phyloP scores from a whole-genome alignment of 2,888 invertebrate genomes.

The Bugulina stolonifera region DNA sequence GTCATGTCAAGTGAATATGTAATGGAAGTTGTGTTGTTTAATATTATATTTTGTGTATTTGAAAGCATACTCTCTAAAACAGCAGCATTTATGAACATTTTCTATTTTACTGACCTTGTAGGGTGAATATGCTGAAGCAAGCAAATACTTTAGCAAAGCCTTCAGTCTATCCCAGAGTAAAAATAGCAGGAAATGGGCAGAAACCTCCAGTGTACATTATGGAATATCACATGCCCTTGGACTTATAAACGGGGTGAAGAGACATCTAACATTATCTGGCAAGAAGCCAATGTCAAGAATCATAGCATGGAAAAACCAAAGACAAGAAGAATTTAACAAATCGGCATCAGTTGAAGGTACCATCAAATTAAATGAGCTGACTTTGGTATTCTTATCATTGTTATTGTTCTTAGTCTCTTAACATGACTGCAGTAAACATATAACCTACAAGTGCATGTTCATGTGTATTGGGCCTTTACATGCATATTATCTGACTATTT shows the following conservation, averaged over 20 bases:
- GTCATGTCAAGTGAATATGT: too few species aligned
- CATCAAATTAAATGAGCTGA: too few species aligned
- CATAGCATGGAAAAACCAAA: conserved; percentile 47
- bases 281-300: conserved; percentile 37
- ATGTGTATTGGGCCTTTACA: too few species aligned
- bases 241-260: conserved; percentile 38
- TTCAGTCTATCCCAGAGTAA: conserved; percentile 49
- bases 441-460: too few species aligned
- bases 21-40: too few species aligned
- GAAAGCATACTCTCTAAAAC: not conserved
- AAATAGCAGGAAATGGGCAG: conserved; percentile 42
- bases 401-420: too few species aligned
- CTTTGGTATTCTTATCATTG: too few species aligned
- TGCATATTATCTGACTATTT: too few species aligned
- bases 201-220: conserved; percentile 46
- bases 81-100: not conserved
- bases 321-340: conserved; percentile 38
- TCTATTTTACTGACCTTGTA: conserved; percentile 30
- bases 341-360: not conserved
- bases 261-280: conserved; percentile 33
- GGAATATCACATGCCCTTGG: conserved; percentile 49
- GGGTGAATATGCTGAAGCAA: conserved; percentile 51
- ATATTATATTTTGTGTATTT: too few species aligned
- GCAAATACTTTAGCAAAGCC: conserved; percentile 51
- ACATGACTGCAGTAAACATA: too few species aligned